phyloP scores from a whole-genome alignment of 1,140 invertebrate genomes.

The Brachionus paranguensis region DNA sequence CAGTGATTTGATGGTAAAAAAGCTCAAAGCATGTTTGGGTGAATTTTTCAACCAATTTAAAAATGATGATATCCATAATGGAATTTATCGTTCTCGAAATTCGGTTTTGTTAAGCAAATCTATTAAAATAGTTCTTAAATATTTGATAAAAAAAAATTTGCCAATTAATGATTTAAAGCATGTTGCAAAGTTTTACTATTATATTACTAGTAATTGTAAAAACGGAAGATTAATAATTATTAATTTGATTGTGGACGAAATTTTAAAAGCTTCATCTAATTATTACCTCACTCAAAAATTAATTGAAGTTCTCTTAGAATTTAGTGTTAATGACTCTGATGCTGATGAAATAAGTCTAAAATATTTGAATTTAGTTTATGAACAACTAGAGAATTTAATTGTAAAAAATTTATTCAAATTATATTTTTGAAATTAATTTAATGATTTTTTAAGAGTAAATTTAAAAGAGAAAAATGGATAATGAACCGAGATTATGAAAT shows the following conservation, averaged over 20 bases:
- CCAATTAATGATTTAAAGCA: neutral
- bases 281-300: neutral
- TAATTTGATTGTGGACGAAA: neutral
- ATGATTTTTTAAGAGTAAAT: neutral
- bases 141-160: conserved; percentile 16
- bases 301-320: neutral
- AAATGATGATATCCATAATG: neutral
- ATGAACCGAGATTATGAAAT: neutral
- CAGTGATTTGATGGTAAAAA: neutral
- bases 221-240: neutral
- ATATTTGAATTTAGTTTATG: neutral
- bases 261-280: neutral
- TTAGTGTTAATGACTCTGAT: neutral
- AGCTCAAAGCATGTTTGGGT: neutral
- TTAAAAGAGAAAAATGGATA: conserved; percentile 9
- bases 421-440: neutral
- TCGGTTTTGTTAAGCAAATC: neutral
- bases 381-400: neutral
- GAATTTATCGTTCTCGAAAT: neutral
- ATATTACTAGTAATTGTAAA: neutral
- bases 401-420: neutral
- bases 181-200: conserved; percentile 1
- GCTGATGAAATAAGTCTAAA: neutral
- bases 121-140: neutral
- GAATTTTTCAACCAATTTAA: neutral